Evolutionary conservation across 2,797 vertebrate species (phyloP).

Genomic region (Alfaro cultratus): DNA sequence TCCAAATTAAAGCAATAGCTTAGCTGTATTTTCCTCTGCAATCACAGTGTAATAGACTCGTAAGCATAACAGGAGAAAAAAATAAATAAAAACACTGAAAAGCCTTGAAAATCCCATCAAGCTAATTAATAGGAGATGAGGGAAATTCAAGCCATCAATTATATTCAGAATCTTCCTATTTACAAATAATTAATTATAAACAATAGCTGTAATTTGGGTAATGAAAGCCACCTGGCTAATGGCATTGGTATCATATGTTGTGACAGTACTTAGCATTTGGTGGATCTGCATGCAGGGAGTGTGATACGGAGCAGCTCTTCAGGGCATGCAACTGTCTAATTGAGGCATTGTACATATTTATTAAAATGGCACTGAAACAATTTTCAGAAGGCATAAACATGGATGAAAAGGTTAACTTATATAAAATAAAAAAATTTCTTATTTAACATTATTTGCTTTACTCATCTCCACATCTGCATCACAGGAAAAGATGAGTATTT

Average conservation of each 20-base stretch:
- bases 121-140: slow-evolving; percentile 74
- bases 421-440: slow-evolving; percentile 11
- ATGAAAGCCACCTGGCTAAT: slow-evolving; percentile 93
- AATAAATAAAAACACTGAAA: slow-evolving; percentile 30
- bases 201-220: slow-evolving; percentile 94
- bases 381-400: slow-evolving; percentile 48
- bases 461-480: not conserved
- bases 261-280: slow-evolving; percentile 90
- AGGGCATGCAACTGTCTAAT: slow-evolving; percentile 81
- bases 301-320: slow-evolving; percentile 81
- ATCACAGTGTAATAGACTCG: slow-evolving; percentile 36
- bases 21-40: slow-evolving; percentile 27
- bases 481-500: not conserved
- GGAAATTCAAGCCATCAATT: slow-evolving; percentile 86
- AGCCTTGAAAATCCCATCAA: slow-evolving; percentile 60
- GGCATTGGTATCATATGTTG: slow-evolving; percentile 93
- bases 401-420: slow-evolving; percentile 27
- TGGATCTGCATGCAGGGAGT: slow-evolving; percentile 84
- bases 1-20: slow-evolving; percentile 29
- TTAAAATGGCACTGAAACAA: slow-evolving; percentile 68
- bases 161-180: slow-evolving; percentile 91
- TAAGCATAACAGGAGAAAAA: not conserved
- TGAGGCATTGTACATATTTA: slow-evolving; percentile 74
- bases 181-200: slow-evolving; percentile 97
- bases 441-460: slow-evolving; percentile 13